A percentile compares a stretch with the other conserved stretches of the same genome.
These are phyloP conservation scores for Calcarius ornatus DNA, from an alignment of 2,113 vertebrate genomes.

Conservation along the genomic window DNA sequence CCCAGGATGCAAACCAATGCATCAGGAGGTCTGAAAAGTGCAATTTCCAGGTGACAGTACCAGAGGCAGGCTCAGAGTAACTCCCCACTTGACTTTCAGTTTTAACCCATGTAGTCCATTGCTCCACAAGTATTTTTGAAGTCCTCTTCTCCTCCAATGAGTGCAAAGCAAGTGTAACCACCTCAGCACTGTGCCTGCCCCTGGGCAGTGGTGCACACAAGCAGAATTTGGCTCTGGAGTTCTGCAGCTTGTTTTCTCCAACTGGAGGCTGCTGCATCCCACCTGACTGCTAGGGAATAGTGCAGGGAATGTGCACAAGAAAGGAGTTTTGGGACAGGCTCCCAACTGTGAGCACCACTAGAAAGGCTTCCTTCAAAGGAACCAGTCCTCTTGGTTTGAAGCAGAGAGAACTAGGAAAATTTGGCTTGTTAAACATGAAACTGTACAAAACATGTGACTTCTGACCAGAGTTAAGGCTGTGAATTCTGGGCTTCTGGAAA, in stretches of 20 bases:
- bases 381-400: not conserved
- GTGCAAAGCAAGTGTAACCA: not conserved
- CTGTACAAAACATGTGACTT: not conserved
- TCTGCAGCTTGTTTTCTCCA: not conserved
- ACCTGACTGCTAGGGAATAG: not conserved
- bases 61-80: not conserved
- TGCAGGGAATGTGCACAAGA: not conserved
- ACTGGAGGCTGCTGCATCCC: accelerated
- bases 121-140: not conserved
- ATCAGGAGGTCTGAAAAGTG: not conserved
- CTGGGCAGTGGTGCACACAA: not conserved
- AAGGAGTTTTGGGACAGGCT: no score
- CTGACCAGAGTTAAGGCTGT: not conserved
- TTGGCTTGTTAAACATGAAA: not conserved
- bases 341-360: not conserved
- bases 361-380: not conserved
- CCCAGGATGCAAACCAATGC: not conserved
- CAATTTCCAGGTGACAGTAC: not conserved
- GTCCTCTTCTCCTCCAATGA: not conserved
- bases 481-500: not conserved
- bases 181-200: not conserved
- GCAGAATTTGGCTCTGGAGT: not conserved
- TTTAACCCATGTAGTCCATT: not conserved
- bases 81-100: not conserved
- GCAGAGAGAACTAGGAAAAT: not conserved